Evolutionary conservation across 2,113 vertebrate species (phyloP).

Genomic region (Thinocorus orbignyianus): DNA sequence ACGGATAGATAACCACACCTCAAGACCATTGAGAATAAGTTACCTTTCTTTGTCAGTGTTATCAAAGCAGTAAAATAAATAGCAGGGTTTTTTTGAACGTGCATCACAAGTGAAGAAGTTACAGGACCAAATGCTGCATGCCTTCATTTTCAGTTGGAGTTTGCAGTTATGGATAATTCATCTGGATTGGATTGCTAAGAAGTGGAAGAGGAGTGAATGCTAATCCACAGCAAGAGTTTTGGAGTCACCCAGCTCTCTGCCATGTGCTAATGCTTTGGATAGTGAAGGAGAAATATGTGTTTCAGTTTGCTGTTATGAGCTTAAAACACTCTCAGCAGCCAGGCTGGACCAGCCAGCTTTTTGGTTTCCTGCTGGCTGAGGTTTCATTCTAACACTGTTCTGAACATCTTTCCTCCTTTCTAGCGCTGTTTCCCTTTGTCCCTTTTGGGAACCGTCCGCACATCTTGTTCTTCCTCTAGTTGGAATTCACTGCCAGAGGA

Average conservation of each 20-base stretch:
- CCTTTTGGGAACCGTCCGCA: neutral
- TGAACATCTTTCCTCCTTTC: neutral
- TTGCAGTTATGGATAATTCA: neutral
- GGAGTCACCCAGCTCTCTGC: neutral
- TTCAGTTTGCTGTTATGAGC: neutral
- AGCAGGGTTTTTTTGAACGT: neutral
- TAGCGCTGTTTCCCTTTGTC: neutral
- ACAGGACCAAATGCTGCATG: neutral
- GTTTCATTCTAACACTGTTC: neutral
- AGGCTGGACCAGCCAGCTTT: neutral
- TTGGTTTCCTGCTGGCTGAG: neutral
- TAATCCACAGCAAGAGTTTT: neutral
- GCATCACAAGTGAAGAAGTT: neutral
- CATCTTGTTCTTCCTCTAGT: neutral
- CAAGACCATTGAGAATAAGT: neutral
- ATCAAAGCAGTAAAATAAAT: neutral
- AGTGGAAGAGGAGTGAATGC: neutral
- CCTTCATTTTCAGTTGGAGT: neutral
- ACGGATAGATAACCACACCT: fast-evolving
- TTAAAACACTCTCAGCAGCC: neutral
- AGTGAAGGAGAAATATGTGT: neutral
- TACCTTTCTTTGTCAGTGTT: neutral
- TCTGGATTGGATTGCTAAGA: neutral
- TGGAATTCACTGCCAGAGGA: neutral
- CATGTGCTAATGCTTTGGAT: neutral